A percentile compares a stretch with the other conserved stretches of the same genome.
phyloP scores from a whole-genome alignment of 2,888 invertebrate species.

The Agrilus mali region DNA sequence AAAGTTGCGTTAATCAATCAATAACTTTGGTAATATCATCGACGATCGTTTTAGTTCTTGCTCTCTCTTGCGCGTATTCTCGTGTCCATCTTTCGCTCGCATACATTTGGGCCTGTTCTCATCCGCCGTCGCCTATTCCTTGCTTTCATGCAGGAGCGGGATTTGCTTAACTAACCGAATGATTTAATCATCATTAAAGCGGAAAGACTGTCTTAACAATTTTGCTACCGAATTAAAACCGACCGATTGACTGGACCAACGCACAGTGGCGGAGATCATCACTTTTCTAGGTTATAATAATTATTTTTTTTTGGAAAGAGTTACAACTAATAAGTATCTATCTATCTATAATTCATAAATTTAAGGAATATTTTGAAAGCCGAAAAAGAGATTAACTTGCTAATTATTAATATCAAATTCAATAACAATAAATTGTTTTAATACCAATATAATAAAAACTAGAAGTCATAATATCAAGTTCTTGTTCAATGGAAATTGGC shows the following conservation, averaged over 20 bases:
- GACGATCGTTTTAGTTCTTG: constrained; percentile 1
- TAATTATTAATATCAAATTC: too few species aligned
- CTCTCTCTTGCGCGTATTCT: too few species aligned
- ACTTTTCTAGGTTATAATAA: constrained; percentile 4
- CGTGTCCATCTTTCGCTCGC: too few species aligned
- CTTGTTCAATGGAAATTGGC: too few species aligned
- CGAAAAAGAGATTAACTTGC: too few species aligned
- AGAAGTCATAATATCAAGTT: too few species aligned
- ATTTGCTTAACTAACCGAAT: constrained; percentile 36
- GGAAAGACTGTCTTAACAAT: constrained; percentile 36
- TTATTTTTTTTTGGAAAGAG: constrained; percentile 1
- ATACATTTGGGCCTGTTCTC: constrained; percentile 1
- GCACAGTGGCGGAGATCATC: neutral
- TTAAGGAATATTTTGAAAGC: too few species aligned
- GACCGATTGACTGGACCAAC: constrained; percentile 1
- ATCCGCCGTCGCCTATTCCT: constrained; percentile 19
- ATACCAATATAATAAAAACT: too few species aligned
- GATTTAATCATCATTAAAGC: constrained; percentile 35
- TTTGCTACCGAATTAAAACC: constrained; percentile 34
- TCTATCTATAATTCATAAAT: too few species aligned
- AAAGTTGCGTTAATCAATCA: constrained; percentile 33
- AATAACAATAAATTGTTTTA: too few species aligned
- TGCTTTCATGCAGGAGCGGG: constrained; percentile 28
- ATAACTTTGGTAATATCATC: constrained; percentile 31
- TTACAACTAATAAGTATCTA: too few species aligned